A percentile compares a stretch with the other conserved stretches of the same genome.
phyloP scores from a whole-genome alignment of 2,113 vertebrate genomes.

The Tyto alba region DNA sequence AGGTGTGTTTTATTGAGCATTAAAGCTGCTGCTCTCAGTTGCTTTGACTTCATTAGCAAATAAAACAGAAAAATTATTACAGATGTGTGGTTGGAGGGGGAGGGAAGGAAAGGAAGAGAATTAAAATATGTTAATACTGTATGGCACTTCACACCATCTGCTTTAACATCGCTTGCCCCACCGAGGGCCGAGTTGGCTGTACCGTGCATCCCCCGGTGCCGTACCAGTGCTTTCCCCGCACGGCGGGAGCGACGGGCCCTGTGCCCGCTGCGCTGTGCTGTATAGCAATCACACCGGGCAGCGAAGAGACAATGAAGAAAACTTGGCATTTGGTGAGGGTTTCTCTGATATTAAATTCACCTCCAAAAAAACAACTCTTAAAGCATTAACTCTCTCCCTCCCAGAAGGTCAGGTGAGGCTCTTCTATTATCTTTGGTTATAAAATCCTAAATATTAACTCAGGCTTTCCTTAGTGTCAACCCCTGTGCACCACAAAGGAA shows the following conservation, averaged over 20 bases:
- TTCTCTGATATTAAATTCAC: not conserved
- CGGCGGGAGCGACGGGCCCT: rapidly evolving
- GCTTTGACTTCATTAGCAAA: constrained; percentile 34
- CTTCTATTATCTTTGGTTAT: not conserved
- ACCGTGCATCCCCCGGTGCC: rapidly evolving
- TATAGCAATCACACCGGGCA: not conserved
- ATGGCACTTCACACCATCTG: not conserved
- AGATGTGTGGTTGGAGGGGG: not conserved
- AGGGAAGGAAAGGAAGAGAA: not conserved
- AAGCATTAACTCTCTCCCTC: not conserved
- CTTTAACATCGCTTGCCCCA: not conserved
- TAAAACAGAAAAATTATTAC: constrained; percentile 1
- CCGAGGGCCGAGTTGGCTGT: not conserved
- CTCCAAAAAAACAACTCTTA: not conserved
- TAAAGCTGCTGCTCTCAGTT: constrained; percentile 9
- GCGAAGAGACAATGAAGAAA: not conserved
- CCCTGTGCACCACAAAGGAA: not conserved
- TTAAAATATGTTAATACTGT: constrained; percentile 11
- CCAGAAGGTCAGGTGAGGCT: not conserved
- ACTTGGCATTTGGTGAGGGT: not conserved
- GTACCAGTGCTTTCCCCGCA: not conserved
- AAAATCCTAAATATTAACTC: not conserved
- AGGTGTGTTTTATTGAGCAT: not conserved
- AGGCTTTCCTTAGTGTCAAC: not conserved
- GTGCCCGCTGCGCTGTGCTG: rapidly evolving